A percentile compares a stretch with the other conserved stretches of the same genome.
These are phyloP conservation scores for Hycleus cichorii DNA, from an alignment of 1,140 invertebrate species.

Conservation along the genomic window DNA sequence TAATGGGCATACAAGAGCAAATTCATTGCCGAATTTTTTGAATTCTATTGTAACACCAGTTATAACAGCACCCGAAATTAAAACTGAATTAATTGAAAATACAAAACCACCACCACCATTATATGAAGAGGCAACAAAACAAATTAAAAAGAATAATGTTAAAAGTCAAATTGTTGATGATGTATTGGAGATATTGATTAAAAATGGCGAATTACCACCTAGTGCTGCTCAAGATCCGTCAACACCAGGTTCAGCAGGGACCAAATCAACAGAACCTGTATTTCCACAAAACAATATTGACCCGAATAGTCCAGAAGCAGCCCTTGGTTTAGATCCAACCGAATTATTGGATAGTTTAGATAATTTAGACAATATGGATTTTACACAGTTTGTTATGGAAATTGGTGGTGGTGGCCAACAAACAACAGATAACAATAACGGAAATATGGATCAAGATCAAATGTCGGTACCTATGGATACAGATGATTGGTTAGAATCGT, in stretches of 20 bases:
- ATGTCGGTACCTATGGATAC: conserved; percentile 56
- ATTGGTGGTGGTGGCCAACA: conserved; percentile 37
- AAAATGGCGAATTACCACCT: conserved; percentile 84
- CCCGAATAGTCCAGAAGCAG: conserved; percentile 43
- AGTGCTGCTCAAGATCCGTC: conserved; percentile 74
- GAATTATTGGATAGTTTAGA: conserved; percentile 47
- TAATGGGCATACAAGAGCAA: conserved; percentile 38
- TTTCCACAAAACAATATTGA: conserved; percentile 38
- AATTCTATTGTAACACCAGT: conserved; percentile 39
- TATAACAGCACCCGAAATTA: conserved; percentile 34
- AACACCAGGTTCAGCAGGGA: conserved; percentile 54
- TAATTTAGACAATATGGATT: conserved; percentile 50
- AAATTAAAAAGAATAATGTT: conserved; percentile 52
- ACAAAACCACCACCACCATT: conserved; percentile 49
- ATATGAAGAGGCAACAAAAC: conserved; percentile 65
- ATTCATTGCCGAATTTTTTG: conserved; percentile 48
- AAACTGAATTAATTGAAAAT: conserved; percentile 28
- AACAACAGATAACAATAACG: conserved; percentile 16
- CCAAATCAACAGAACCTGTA: conserved; percentile 26
- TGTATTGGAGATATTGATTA: conserved; percentile 90
- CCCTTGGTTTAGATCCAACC: conserved; percentile 34
- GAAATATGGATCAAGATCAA: conserved; percentile 12
- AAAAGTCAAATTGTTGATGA: conserved; percentile 89
- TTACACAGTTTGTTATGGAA: conserved; percentile 48
- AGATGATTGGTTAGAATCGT: conserved; percentile 66